Percentiles rank a stretch among this genome's conserved stretches.
phyloP scores from a whole-genome alignment of 2,113 vertebrate species.

The Montifringilla adamsi region DNA sequence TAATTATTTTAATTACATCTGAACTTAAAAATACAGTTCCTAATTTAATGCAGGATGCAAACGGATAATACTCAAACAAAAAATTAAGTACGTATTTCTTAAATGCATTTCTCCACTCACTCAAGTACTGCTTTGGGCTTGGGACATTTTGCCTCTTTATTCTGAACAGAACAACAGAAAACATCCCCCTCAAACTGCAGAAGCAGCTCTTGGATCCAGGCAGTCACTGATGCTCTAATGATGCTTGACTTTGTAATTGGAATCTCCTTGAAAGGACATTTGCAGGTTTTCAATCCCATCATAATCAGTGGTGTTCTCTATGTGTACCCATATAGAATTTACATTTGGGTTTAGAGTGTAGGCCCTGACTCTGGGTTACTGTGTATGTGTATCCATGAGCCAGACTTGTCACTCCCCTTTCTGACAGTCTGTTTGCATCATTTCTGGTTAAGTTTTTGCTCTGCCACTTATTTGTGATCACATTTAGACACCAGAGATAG shows the following conservation, averaged over 20 bases:
- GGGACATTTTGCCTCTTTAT: background rate
- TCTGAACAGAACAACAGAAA: background rate
- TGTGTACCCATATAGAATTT: background rate
- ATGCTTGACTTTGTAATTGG: background rate
- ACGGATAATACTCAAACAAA: background rate
- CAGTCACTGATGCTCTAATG: background rate
- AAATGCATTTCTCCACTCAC: background rate
- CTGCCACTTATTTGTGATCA: background rate
- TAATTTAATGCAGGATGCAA: background rate
- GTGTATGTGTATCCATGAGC: background rate
- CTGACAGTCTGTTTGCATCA: background rate
- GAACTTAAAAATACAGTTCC: background rate
- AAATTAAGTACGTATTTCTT: background rate
- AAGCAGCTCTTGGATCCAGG: background rate
- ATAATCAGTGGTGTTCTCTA: background rate
- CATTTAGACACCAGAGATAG: background rate
- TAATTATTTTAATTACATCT: constrained; percentile 41
- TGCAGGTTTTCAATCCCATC: background rate
- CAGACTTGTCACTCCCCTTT: background rate
- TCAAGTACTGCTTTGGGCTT: background rate
- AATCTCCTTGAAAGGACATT: background rate
- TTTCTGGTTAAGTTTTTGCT: background rate
- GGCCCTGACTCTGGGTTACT: background rate
- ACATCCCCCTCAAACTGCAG: background rate
- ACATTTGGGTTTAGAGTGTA: background rate